Evolutionary conservation across 2,797 vertebrate genomes (phyloP).

Genomic region (Bradypus variegatus): DNA sequence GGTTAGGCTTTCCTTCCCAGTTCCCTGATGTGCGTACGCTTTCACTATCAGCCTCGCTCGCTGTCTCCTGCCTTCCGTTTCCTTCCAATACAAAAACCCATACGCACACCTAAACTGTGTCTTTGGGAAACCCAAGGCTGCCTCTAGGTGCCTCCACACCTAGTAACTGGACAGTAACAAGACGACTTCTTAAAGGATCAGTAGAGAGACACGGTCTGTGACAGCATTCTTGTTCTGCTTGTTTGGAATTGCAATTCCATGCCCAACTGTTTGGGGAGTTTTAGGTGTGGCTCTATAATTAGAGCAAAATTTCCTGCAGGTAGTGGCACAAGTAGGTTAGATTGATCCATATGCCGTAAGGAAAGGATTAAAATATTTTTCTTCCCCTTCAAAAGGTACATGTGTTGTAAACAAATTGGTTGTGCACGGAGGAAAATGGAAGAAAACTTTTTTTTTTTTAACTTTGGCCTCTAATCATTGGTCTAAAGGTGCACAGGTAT

Average conservation of each 20-base stretch:
- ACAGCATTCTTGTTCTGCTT: conserved; percentile 57
- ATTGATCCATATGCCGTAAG: not conserved
- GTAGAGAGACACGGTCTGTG: conserved; percentile 66
- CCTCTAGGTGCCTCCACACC: conserved; percentile 60
- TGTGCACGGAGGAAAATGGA: not conserved
- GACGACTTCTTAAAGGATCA: conserved; percentile 79
- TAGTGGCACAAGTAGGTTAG: not conserved
- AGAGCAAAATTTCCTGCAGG: not conserved
- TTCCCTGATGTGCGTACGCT: conserved; percentile 65
- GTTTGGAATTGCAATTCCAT: conserved; percentile 55
- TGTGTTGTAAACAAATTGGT: not conserved
- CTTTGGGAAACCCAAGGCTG: conserved; percentile 67
- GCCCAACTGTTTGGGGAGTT: not conserved
- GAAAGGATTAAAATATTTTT: not conserved
- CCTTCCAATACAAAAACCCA: not conserved
- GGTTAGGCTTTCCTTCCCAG: conserved; percentile 74
- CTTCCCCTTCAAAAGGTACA: not conserved
- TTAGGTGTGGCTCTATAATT: not conserved
- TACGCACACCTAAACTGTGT: conserved; percentile 45
- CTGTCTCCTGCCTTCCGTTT: rapidly evolving
- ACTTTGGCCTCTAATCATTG: not conserved
- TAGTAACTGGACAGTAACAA: conserved; percentile 75
- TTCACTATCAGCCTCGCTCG: not conserved
- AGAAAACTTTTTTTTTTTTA: not conserved
- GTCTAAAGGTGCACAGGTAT: not conserved